These are phyloP conservation scores for Heliconius himera DNA, from an alignment of 1,140 invertebrate genomes.

Conservation along the genomic window DNA sequence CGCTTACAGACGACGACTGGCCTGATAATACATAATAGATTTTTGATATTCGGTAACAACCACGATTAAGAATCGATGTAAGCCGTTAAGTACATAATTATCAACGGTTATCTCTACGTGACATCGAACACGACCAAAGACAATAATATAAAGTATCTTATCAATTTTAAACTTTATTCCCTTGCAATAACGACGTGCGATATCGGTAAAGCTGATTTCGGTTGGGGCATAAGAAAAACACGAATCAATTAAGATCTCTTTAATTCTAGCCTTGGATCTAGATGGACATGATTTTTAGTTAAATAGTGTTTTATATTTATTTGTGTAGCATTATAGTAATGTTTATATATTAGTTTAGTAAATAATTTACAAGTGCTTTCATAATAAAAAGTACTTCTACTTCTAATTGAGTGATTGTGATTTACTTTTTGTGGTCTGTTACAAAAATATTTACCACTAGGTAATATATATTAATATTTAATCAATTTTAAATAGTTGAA, in stretches of 20 bases:
- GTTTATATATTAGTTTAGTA: background rate
- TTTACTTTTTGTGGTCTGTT: too few species aligned
- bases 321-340: background rate
- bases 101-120: constrained; percentile 56
- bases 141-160: background rate
- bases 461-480: too few species aligned
- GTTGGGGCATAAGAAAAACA: constrained; percentile 10
- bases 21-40: background rate
- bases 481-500: too few species aligned
- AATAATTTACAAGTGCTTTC: constrained; percentile 9
- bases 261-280: constrained; percentile 15
- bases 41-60: background rate
- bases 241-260: constrained; percentile 19
- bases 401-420: too few species aligned
- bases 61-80: constrained; percentile 23
- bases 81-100: constrained; percentile 40
- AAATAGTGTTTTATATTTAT: constrained; percentile 3
- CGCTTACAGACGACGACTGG: too few species aligned
- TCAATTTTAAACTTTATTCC: constrained; percentile 21
- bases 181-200: background rate
- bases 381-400: too few species aligned
- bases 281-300: constrained; percentile 17
- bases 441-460: too few species aligned
- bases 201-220: constrained; percentile 5
- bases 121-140: constrained; percentile 44